These are phyloP conservation scores for Acrobasis consociella DNA, from an alignment of 2,888 invertebrate genomes.

Conservation along the genomic window DNA sequence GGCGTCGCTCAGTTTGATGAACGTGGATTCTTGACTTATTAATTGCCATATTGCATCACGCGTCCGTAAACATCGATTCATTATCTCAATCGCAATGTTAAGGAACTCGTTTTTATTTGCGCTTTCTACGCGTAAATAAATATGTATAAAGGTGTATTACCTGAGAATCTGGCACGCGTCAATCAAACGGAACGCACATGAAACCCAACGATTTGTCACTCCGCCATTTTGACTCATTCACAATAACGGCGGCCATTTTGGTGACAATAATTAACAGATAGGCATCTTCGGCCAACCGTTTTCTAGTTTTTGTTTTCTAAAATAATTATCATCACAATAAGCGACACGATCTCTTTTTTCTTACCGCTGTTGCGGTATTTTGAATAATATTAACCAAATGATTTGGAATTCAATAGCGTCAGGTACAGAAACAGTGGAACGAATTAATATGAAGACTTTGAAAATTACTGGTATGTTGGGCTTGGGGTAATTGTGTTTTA, in stretches of 20 bases:
- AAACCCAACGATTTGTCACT: constrained; percentile 78
- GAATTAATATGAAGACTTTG: constrained; percentile 44
- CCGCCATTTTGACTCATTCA: constrained; percentile 73
- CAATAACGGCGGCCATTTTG: constrained; percentile 76
- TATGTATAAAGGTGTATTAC: constrained; percentile 73
- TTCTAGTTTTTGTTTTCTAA: constrained; percentile 81
- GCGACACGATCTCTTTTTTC: constrained; percentile 76
- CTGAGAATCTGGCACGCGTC: constrained; percentile 79
- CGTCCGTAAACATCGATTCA: constrained; percentile 63
- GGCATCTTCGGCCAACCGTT: constrained; percentile 72
- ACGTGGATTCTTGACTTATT: constrained; percentile 40
- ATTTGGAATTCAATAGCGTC: constrained; percentile 63
- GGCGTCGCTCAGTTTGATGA: constrained; percentile 47
- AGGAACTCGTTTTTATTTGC: constrained; percentile 77
- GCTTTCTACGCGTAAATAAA: constrained; percentile 80
- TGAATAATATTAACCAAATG: constrained; percentile 76
- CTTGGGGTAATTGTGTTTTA: constrained; percentile 12
- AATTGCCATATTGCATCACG: constrained; percentile 53
- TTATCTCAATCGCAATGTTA: constrained; percentile 70
- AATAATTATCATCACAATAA: constrained; percentile 82
- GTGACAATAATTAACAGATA: constrained; percentile 82
- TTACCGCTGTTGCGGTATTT: constrained; percentile 79
- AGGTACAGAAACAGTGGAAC: constrained; percentile 58
- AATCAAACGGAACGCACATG: constrained; percentile 76
- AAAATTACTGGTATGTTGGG: constrained; percentile 27